Conservation (phyloP, 2,888 invertebrate species). For the Balanococcus diminutus region DNA sequence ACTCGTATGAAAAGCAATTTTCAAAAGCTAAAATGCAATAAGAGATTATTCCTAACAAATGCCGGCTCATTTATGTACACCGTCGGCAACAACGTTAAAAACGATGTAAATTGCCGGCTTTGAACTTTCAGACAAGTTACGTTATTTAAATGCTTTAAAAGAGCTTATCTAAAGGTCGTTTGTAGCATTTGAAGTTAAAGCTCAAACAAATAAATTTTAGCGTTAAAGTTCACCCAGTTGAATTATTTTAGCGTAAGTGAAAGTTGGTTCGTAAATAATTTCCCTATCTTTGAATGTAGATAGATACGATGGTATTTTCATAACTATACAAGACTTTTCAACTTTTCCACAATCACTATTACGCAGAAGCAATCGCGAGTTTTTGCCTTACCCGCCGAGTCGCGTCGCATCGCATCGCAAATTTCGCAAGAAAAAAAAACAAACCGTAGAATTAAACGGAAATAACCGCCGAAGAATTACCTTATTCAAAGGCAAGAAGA, state of each 20-base stretch:
- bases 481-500: neutral
- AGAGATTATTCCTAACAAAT: constrained; percentile 49
- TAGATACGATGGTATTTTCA: constrained; percentile 18
- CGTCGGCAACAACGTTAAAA: constrained; percentile 50
- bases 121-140: constrained; percentile 53
- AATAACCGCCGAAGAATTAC: neutral
- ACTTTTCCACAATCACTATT: neutral
- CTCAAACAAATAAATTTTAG: constrained; percentile 53
- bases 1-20: constrained; percentile 49
- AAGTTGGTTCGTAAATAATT: constrained; percentile 54
- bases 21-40: constrained; percentile 51
- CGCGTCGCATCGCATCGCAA: neutral
- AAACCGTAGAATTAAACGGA: neutral
- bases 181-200: constrained; percentile 51
- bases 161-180: constrained; percentile 54
- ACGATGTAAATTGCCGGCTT: constrained; percentile 54
- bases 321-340: constrained; percentile 34
- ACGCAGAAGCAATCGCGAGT: neutral
- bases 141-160: constrained; percentile 53
- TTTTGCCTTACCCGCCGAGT: neutral
- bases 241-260: constrained; percentile 52
- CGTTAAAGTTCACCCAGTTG: constrained; percentile 52
- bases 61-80: constrained; percentile 48
- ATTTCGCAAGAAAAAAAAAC: neutral
- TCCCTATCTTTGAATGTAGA: constrained; percentile 47